Conservation (phyloP, 1,140 invertebrate species). For the Arctopsyche grandis region DNA sequence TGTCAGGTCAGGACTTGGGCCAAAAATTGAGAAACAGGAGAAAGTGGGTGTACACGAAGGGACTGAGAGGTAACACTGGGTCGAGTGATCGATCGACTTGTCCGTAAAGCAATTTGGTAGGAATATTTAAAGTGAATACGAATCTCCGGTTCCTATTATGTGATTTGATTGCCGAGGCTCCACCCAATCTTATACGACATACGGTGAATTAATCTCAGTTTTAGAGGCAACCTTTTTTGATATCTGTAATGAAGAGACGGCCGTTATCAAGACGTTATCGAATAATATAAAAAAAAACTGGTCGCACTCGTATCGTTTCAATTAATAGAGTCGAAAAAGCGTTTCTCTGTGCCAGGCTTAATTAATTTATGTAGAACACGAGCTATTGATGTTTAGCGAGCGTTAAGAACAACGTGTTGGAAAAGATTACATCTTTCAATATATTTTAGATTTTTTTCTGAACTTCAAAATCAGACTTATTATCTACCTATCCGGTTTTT, state of each 20-base stretch:
- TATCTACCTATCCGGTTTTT: no score
- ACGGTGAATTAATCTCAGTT: no score
- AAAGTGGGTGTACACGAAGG: not conserved
- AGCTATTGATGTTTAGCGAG: not conserved
- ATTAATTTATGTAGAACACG: constrained; percentile 13
- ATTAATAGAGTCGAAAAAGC: not conserved
- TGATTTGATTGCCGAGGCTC: no score
- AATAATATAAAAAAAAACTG: not conserved
- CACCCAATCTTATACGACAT: no score
- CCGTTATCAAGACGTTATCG: no score
- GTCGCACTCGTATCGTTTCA: not conserved
- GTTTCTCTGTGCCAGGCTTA: not conserved
- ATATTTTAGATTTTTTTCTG: not conserved
- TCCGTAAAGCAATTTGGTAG: constrained; percentile 10
- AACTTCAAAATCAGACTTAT: no score
- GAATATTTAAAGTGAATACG: constrained; percentile 25
- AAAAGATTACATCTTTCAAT: not conserved
- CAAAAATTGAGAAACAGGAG: not conserved
- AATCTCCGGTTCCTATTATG: not conserved
- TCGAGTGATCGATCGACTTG: constrained; percentile 20
- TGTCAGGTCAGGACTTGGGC: no score
- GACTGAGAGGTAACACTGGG: not conserved
- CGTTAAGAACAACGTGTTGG: not conserved
- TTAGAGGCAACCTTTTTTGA: no score
- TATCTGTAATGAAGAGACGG: no score